Evolutionary conservation across 2,113 vertebrate genomes (phyloP), one percentile per base, ranked within the genome.

Genomic region (Mobula hypostoma): DNA sequence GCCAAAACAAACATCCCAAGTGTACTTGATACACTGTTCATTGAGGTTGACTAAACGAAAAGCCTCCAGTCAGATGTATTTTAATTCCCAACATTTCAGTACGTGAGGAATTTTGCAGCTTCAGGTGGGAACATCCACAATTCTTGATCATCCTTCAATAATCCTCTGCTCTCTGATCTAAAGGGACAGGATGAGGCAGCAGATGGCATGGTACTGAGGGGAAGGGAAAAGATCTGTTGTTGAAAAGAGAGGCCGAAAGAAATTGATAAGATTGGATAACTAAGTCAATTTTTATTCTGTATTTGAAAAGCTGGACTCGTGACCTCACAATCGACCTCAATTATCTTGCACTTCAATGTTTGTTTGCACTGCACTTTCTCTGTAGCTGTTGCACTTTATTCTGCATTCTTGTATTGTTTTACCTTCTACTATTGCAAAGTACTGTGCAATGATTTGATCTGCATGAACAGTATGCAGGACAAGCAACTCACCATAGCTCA

Each of bases 11-110:
- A 61, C 58, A 14, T 56, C 83, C 58, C 24, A 87, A 56, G 12
- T 87, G 56, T 87, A 87, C 83, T 27, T 87, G 83, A 61, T 27
- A 87, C 48, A 56, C 83, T 87, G 61, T 56, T 87, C 48, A 48
- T 87, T 61, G 83, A 61, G 27, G 58, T 56, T 87, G 48, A 27
- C 61, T 56, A 87, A 87, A 61, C 61, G 58, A 24, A 87, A 87
- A 87, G 58, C 56, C 48, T 61, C 56, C 83, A 24, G 61, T 87
- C 83, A 61, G 83, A 61, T 87, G 14, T 29, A 58, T 87, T 87
- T 19, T 61, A 29, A 24, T 87, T 56, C 58, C 58, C 29, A 61
- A 87, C 27, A 61, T 87, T 58, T 87, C 24, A 11, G 24, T n/a
- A 61, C 24, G 29, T 87, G 83, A 87, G 29, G 27, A 87, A 87